Conservation (phyloP, 2,113 vertebrate genomes). For the Glaucomys volans region DNA sequence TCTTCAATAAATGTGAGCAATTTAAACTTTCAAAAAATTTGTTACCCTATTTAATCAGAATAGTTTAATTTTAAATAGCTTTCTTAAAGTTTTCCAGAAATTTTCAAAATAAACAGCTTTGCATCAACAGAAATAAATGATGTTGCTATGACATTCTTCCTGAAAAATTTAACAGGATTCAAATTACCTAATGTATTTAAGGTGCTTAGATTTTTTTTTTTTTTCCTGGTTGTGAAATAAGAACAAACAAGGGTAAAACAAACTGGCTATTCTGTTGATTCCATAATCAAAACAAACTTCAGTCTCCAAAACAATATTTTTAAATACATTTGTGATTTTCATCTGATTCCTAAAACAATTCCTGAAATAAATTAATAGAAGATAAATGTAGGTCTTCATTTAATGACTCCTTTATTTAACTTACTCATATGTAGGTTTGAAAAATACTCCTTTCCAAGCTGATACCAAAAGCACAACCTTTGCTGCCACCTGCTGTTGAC, state of each 20-base stretch:
- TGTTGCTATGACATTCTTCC: constrained; percentile 7
- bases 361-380: constrained; percentile 54
- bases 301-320: constrained; percentile 37
- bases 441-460: not conserved
- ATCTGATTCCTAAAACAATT: constrained; percentile 39
- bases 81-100: constrained; percentile 47
- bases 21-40: constrained; percentile 66
- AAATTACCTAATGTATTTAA: constrained; percentile 1
- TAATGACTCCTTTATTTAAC: constrained; percentile 1
- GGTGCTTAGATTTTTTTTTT: not conserved
- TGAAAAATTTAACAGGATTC: constrained; percentile 36
- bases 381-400: constrained; percentile 34
- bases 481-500: constrained; percentile 84
- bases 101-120: constrained; percentile 26
- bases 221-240: constrained; percentile 1
- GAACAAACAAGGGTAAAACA: not conserved
- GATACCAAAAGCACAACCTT: constrained; percentile 54
- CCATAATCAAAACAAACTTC: constrained; percentile 33
- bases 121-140: constrained; percentile 49
- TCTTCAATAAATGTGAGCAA: constrained; percentile 60
- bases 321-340: constrained; percentile 27
- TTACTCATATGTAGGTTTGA: not conserved
- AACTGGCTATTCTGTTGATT: not conserved
- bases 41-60: not conserved
- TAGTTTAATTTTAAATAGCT: constrained; percentile 42